Percentiles rank a stretch among this genome's conserved stretches.
Evolutionary conservation across 1,140 invertebrate genomes (phyloP).

Genomic region (Argopecten irradians): DNA sequence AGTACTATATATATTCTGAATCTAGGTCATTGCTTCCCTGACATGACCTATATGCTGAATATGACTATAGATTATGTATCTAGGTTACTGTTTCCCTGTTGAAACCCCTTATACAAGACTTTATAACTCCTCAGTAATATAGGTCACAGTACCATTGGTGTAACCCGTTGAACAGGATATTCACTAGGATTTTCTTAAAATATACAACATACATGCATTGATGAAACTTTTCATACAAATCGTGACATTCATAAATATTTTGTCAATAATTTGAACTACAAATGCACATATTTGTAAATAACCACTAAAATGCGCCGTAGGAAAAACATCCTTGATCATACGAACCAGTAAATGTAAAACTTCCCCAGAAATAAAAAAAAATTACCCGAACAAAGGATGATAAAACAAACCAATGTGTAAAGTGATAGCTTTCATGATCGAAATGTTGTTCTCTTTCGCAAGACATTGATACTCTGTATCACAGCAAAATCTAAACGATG

Average conservation of each 20-base stretch:
- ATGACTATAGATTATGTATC: neutral
- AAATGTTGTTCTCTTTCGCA: neutral
- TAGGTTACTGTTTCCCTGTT: neutral
- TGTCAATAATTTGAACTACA: too few species aligned
- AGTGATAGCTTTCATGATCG: constrained; percentile 15
- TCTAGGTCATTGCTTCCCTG: neutral
- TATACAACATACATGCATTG: neutral
- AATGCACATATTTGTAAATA: neutral
- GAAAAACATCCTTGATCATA: neutral
- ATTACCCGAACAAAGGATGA: neutral
- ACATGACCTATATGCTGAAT: neutral
- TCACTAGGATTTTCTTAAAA: neutral
- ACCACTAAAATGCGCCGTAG: neutral
- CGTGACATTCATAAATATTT: neutral
- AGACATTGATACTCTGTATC: neutral
- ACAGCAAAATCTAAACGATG: neutral
- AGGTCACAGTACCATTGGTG: neutral
- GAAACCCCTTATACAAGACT: neutral
- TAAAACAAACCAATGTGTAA: neutral
- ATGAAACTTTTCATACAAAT: neutral
- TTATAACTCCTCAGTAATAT: neutral
- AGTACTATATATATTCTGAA: neutral
- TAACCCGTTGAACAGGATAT: neutral
- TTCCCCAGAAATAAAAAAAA: neutral
- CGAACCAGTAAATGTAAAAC: neutral